Evolutionary conservation across 2,888 invertebrate genomes (phyloP), one percentile per base, ranked within the genome.

Genomic region (Julus scanicus): DNA sequence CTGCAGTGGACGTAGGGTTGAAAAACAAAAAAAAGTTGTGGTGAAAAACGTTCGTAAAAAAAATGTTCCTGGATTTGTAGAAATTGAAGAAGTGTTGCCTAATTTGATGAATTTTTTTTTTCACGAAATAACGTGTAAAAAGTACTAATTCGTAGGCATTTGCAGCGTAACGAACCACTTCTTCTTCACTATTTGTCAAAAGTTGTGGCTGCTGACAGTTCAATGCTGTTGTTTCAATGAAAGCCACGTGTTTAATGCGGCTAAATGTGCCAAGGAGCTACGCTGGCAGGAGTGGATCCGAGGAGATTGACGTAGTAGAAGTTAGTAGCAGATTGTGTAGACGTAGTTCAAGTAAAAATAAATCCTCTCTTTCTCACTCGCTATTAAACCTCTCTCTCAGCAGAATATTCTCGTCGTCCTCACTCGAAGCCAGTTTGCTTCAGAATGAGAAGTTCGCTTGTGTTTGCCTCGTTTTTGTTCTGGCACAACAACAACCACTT

Each of bases 221-320:
- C 71, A 71, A 71, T 71, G 71, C 71, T 71, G 71, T 11, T n/a
- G 71, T 71, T 29, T 71, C 71, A 71, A 71, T 71, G 71, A 71
- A 71, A 71, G n/a, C 71, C 71, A 71, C 71, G 71, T 71, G 71
- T 71, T 71, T 71, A 63, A 63, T 63, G 63, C 63, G 63, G 63
- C 63, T 63, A 71, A 71, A 71, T 71, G 71, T 71, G 71, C 71
- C 71, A 71, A 71, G 71, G 71, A 29, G 71, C 71, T 29, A 1
- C 57, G 57, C 49, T 49, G 49, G 49, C 49, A 49, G 29, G 1
- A 48, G 48, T 9, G 48, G 9, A 48, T 48, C 6, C 48, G 48
- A 48, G 9, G n/a, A 17, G n/a, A n/a, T 57, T 17, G 13, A 17
- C 29, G 29, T 29, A 29, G 29, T 29, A 29, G 29, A 29, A 29